Base-by-base conservation (phyloP, 2,113 vertebrate genomes). In the Chlorodrepanis virens region DNA sequence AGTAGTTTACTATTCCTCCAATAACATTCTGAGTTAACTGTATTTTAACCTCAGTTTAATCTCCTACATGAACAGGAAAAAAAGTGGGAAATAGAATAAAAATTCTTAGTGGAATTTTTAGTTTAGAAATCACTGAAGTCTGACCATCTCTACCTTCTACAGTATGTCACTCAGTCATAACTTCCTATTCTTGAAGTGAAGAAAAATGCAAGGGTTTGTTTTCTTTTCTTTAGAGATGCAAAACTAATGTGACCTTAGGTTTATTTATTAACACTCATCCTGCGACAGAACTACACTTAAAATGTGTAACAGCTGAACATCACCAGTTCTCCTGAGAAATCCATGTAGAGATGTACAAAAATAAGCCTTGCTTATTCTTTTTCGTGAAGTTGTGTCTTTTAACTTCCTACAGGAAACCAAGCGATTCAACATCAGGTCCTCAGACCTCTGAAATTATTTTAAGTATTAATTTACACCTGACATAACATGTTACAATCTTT, bases 391-490 rank as follows among this genome's bases (percentile, higher is more conserved):
- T 69, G 2, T 14, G 16, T 9, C 31, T 68, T 91, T 4, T 50
- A 57, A 89, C 27, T 40, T 64, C 0, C 4, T 42, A 35, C 4
- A 39, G 61, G 42, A 84, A 59, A 94, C 37, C 80, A 83, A 78
- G 19, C 84, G 52, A 96, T 75, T 49, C 72, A 82, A 50, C 5
- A 0, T 69, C 72, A 94, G 68, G 75, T 94, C 27, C n/a, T 74
- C 90, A 92, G 33, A 52, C 6, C 31, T 94, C 72, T 89, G 33
- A 96, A 95, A 94, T 6, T 13, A 81, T 93, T 96, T 93, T 77
- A 92, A 91, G 56, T 84, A 71, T 75, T 82, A 87, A 33, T 93
- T 95, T 82, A 49, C 29, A 65, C 10, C 15, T 61, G 23, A 69
- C 25, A 20, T 70, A 87, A 80, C 50, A 80, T 59, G 31, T 74